Conservation (phyloP, 2,888 invertebrate species). For the Pristionchus entomophagus region DNA sequence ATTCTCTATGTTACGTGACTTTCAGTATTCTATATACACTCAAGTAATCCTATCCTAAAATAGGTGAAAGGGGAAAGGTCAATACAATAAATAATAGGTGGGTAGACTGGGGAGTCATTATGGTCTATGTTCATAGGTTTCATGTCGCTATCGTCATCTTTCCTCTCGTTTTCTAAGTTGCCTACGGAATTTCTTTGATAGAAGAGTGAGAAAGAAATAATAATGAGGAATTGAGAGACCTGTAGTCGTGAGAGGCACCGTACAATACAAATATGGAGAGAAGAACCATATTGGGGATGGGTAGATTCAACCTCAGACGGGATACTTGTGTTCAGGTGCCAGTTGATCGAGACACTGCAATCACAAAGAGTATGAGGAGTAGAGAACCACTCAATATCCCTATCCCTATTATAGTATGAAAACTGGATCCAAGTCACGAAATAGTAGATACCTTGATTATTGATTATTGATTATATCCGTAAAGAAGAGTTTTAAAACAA, state of each 20-base stretch:
- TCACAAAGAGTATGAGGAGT: not conserved
- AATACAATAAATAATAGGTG: not conserved
- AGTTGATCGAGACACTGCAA: slow-evolving; percentile 73
- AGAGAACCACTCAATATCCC: too few relatives aligned
- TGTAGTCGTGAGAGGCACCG: slow-evolving; percentile 32
- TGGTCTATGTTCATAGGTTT: not conserved
- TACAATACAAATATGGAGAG: slow-evolving; percentile 1
- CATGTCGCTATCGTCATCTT: not conserved
- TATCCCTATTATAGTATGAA: too few relatives aligned
- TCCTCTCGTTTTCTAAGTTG: not conserved
- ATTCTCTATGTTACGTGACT: slow-evolving; percentile 23
- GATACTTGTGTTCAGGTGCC: slow-evolving; percentile 74
- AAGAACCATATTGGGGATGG: not conserved
- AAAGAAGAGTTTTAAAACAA: not conserved
- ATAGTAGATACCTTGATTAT: too few relatives aligned
- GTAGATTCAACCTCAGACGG: slow-evolving; percentile 61
- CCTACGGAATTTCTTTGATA: not conserved
- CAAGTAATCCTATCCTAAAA: slow-evolving; percentile 35
- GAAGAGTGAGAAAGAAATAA: not conserved
- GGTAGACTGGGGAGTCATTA: not conserved
- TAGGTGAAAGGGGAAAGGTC: not conserved
- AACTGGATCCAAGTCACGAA: too few relatives aligned
- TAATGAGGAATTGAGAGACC: not conserved
- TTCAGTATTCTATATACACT: not conserved
- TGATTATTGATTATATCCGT: not conserved